Evolutionary conservation across 2,888 invertebrate genomes (phyloP).

Genomic region (Athalia cordata): DNA sequence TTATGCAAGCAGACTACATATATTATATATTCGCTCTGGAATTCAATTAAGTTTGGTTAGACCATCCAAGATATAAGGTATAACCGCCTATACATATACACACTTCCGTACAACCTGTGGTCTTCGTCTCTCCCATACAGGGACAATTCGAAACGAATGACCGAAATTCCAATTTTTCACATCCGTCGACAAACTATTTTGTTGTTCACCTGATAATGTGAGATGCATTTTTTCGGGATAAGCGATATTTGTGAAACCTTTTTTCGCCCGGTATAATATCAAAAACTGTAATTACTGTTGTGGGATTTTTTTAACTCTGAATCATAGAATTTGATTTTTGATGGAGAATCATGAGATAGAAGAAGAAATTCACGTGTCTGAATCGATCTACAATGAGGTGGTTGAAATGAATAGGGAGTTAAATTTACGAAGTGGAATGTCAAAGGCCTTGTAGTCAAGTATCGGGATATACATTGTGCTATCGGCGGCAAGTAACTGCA

Average conservation of each 20-base stretch:
- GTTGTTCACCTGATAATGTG: no score
- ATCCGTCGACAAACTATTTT: no score
- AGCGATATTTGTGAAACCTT: no score
- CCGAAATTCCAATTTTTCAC: background rate
- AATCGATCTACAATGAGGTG: no score
- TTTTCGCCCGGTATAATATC: no score
- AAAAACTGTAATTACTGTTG: no score
- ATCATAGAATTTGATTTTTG: no score
- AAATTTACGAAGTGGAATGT: background rate
- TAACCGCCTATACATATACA: background rate
- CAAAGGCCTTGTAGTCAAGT: background rate
- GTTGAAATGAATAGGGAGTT: no score
- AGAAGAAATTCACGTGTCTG: background rate
- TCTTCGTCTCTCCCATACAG: background rate
- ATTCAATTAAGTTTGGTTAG: conserved; percentile 74
- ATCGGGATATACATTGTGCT: background rate
- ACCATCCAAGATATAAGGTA: conserved; percentile 60
- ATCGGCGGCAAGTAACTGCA: conserved; percentile 12
- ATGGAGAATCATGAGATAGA: background rate
- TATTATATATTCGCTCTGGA: conserved; percentile 73
- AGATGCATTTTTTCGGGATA: no score
- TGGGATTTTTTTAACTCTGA: no score
- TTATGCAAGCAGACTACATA: conserved; percentile 74
- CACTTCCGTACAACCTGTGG: background rate
- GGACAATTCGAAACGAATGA: conserved; percentile 5